Evolutionary conservation across 2,113 vertebrate species (phyloP).

Genomic region (Triplophysa rosa): DNA sequence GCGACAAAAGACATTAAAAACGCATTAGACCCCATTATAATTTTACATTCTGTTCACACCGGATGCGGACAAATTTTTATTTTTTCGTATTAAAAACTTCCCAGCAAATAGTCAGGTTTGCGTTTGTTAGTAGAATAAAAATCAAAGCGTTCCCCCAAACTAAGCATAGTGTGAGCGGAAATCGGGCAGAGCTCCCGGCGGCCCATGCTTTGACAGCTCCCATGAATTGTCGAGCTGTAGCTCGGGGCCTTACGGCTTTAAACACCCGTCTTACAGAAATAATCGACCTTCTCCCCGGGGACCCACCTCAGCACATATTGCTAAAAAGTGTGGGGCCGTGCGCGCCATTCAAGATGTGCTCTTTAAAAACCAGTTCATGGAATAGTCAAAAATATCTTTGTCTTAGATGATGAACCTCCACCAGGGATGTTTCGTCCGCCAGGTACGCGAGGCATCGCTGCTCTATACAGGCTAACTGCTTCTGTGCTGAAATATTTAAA

Average conservation of each 20-base stretch:
- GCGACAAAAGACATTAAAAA: too few relatives aligned
- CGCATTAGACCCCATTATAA: too few relatives aligned
- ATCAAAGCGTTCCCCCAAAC: conserved; percentile 6
- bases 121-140: conserved; percentile 22
- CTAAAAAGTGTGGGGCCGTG: conserved; percentile 12
- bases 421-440: background rate
- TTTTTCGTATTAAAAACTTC: background rate
- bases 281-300: conserved; percentile 36
- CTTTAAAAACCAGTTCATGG: conserved; percentile 47
- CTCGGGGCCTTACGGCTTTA: conserved; percentile 27
- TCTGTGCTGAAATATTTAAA: conserved; percentile 28
- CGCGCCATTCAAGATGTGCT: conserved; percentile 8
- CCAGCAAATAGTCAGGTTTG: conserved; percentile 19
- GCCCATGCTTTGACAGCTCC: conserved; percentile 19
- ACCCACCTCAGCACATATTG: conserved; percentile 31
- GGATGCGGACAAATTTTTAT: background rate
- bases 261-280: conserved; percentile 46
- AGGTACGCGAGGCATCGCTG: conserved; percentile 22
- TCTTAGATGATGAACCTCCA: conserved; percentile 9
- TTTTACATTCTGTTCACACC: background rate
- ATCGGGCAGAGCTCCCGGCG: conserved; percentile 6
- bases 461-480: conserved; percentile 42
- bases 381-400: conserved; percentile 33
- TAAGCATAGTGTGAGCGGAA: conserved; percentile 25
- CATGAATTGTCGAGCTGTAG: conserved; percentile 21